phyloP scores from a whole-genome alignment of 2,113 vertebrate species.

The Dipodomys spectabilis region DNA sequence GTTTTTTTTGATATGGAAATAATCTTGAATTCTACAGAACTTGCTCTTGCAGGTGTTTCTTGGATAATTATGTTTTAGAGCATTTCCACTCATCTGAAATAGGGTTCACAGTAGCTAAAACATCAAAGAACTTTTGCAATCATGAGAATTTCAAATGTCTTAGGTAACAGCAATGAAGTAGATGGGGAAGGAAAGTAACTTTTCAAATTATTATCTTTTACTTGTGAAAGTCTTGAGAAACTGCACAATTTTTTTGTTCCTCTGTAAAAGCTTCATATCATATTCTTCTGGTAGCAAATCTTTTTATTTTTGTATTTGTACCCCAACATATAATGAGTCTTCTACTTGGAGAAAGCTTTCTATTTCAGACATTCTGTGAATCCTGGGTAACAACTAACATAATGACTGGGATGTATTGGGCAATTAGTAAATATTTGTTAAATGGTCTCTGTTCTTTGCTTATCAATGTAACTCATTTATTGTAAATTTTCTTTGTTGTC shows the following conservation, averaged over 20 bases:
- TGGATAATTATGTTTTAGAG: background rate
- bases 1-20: background rate
- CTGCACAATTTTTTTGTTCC: background rate
- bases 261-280: background rate
- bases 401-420: background rate
- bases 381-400: background rate
- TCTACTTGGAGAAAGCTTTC: background rate
- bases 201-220: too few relatives aligned
- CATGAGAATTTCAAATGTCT: background rate
- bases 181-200: background rate
- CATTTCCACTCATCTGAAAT: background rate
- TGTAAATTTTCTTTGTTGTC: background rate
- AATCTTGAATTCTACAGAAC: background rate
- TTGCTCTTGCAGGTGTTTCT: background rate
- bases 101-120: background rate
- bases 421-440: constrained; percentile 14
- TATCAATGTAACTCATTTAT: background rate
- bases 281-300: background rate
- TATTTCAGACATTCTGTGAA: background rate
- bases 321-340: background rate
- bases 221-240: too few relatives aligned
- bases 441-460: background rate
- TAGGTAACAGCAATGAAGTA: background rate
- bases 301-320: background rate
- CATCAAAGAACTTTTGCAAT: background rate